Percentiles rank a stretch among this genome's conserved stretches.
These are phyloP conservation scores for Irena cyanogastra DNA, from an alignment of 2,113 vertebrate genomes.

Conservation along the genomic window DNA sequence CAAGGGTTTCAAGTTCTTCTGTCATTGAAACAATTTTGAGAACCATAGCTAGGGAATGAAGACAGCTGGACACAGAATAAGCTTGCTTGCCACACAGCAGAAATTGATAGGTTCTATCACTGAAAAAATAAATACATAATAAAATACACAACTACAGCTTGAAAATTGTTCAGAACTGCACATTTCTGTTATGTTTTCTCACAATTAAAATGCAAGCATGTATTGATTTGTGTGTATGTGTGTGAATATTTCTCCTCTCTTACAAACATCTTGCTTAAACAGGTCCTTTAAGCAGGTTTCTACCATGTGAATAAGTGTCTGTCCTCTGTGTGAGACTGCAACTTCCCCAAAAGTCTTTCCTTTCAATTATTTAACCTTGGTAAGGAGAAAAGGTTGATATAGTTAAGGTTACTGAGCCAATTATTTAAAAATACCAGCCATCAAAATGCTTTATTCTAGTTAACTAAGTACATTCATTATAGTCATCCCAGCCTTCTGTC, in stretches of 20 bases:
- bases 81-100: not conserved
- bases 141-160: not conserved
- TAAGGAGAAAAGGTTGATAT: constrained; percentile 43
- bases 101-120: not conserved
- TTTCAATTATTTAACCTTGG: constrained; percentile 62
- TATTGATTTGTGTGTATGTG: not conserved
- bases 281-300: not conserved
- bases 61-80: not conserved
- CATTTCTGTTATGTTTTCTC: not conserved
- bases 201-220: not conserved
- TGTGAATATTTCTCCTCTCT: not conserved
- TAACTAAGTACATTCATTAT: constrained; percentile 60
- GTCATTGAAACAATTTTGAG: not conserved
- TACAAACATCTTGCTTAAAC: not conserved
- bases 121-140: not conserved
- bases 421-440: constrained; percentile 61
- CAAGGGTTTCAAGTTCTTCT: not conserved
- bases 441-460: constrained; percentile 44
- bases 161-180: not conserved
- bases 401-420: constrained; percentile 64
- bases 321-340: not conserved
- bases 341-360: constrained; percentile 14
- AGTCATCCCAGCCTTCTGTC: constrained; percentile 22
- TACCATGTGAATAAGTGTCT: not conserved
- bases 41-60: not conserved